A percentile compares a stretch with the other conserved stretches of the same genome.
Evolutionary conservation across 2,797 vertebrate genomes (phyloP).

Genomic region (Chaunax sp.): DNA sequence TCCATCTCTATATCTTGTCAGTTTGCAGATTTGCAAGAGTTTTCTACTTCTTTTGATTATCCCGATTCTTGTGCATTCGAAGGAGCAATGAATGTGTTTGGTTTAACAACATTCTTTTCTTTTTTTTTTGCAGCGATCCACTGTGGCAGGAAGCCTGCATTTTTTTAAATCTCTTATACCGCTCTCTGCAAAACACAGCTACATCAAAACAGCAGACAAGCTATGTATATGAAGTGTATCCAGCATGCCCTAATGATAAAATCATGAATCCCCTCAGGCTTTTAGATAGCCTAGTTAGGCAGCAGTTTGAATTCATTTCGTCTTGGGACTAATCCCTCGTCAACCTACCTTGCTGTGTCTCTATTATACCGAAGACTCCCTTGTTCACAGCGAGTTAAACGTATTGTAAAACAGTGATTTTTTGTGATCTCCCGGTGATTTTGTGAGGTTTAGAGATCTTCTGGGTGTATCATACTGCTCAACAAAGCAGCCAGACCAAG

Average conservation of each 20-base stretch:
- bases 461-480: slow-evolving; percentile 62
- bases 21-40: slow-evolving; percentile 14
- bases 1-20: not conserved
- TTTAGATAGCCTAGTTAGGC: slow-evolving; percentile 66
- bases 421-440: slow-evolving; percentile 59
- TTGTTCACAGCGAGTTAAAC: slow-evolving; percentile 60
- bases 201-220: slow-evolving; percentile 40
- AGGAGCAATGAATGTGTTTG: slow-evolving; percentile 20
- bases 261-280: slow-evolving; percentile 61
- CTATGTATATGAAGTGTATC: slow-evolving; percentile 57
- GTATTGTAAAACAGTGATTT: slow-evolving; percentile 60
- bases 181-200: slow-evolving; percentile 31
- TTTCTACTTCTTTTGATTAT: slow-evolving; percentile 27
- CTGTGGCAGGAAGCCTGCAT: slow-evolving; percentile 35
- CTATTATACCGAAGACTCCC: slow-evolving; percentile 37
- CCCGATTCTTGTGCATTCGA: not conserved
- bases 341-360: slow-evolving; percentile 35
- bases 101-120: slow-evolving; percentile 27
- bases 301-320: slow-evolving; percentile 58
- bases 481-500: slow-evolving; percentile 82
- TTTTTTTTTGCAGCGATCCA: slow-evolving; percentile 9
- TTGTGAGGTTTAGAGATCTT: slow-evolving; percentile 48
- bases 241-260: slow-evolving; percentile 59
- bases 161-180: slow-evolving; percentile 19
- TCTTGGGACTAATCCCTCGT: slow-evolving; percentile 52